Conservation (phyloP, 2,113 vertebrate species). For the Typhlomys cinereus region DNA sequence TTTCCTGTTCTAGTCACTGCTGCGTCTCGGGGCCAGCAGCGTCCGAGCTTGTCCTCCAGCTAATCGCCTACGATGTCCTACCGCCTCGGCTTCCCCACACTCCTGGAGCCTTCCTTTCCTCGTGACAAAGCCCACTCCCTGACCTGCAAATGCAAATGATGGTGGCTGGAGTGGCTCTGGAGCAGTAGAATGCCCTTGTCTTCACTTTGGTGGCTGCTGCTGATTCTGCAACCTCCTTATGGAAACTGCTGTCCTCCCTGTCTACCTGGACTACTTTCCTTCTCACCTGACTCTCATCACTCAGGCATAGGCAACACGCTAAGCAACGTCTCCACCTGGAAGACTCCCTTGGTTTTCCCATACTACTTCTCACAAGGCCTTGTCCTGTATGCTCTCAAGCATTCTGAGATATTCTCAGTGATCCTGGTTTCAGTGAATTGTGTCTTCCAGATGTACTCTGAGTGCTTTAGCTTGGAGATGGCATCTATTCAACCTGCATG, state of each 20-base stretch:
- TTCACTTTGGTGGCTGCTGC: neutral
- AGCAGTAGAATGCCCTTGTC: neutral
- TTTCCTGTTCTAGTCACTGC: neutral
- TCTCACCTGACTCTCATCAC: neutral
- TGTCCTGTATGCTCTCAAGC: neutral
- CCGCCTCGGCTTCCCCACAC: neutral
- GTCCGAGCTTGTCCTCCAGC: neutral
- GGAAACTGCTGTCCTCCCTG: neutral
- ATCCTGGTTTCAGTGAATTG: neutral
- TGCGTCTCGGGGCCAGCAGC: neutral
- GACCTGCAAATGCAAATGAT: neutral
- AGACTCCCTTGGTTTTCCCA: neutral
- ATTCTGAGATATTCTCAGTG: neutral
- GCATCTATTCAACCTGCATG: neutral
- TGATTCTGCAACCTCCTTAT: neutral
- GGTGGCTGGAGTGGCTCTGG: neutral
- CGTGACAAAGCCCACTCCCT: neutral
- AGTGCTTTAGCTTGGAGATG: neutral
- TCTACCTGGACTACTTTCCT: neutral
- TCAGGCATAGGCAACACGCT: neutral
- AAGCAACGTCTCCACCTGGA: neutral
- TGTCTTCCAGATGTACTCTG: neutral
- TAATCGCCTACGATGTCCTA: neutral
- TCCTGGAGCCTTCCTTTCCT: neutral
- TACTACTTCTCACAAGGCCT: neutral